phyloP scores from a whole-genome alignment of 30 jellyfish, hydroid and myxozoan species.

The Hydractinia echinata region DNA sequence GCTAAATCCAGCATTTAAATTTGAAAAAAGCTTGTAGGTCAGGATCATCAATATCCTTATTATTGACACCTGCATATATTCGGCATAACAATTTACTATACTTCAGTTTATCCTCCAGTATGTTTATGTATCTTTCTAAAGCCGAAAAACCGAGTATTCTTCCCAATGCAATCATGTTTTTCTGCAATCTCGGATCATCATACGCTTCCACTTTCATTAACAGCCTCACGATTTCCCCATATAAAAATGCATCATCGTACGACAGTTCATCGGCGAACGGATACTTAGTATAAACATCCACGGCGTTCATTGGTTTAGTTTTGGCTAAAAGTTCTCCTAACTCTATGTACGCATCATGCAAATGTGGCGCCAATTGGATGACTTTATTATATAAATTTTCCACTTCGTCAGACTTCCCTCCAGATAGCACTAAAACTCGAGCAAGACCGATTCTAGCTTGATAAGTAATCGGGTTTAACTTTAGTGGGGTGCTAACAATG shows the following conservation, averaged over 20 bases:
- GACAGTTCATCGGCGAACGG: constrained; percentile 47
- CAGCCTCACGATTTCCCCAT: constrained; percentile 65
- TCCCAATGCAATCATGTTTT: constrained; percentile 53
- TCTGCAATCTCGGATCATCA: constrained; percentile 45
- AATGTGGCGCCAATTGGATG: constrained; percentile 48
- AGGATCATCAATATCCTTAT: constrained; percentile 43
- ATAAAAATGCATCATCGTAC: constrained; percentile 64
- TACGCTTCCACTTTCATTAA: constrained; percentile 36
- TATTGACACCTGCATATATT: constrained; percentile 57
- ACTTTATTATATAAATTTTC: constrained; percentile 41
- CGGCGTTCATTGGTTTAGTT: constrained; percentile 53
- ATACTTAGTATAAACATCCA: constrained; percentile 45
- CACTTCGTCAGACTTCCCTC: constrained; percentile 7
- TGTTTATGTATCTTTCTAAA: constrained; percentile 53
- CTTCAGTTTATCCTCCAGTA: constrained; percentile 48
- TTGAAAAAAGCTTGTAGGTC: constrained; percentile 54
- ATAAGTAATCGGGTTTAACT: constrained; percentile 25
- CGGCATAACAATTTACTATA: constrained; percentile 15
- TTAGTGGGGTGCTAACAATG: neutral
- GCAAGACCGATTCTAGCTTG: constrained; percentile 79
- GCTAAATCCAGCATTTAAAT: constrained; percentile 57
- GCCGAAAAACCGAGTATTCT: constrained; percentile 57
- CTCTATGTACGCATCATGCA: constrained; percentile 73
- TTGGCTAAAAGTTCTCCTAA: constrained; percentile 52
- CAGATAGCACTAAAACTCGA: constrained; percentile 30